Evolutionary conservation across 2,888 invertebrate species (phyloP).

Genomic region (Lycaena phlaeas): DNA sequence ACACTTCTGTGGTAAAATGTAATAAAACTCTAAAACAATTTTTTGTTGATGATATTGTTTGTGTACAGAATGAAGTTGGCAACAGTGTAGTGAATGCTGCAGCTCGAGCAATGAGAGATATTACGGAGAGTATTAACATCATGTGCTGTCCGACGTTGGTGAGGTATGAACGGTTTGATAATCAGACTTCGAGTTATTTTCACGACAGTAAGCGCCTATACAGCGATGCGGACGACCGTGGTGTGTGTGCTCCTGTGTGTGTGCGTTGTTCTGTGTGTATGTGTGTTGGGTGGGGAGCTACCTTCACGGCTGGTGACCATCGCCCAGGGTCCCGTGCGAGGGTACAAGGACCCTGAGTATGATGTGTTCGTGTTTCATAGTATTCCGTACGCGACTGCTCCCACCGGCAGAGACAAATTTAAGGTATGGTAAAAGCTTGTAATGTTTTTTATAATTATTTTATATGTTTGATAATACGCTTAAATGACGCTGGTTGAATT

Average conservation of each 20-base stretch:
- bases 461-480: neutral
- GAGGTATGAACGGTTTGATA: too few species aligned
- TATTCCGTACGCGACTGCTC: neutral
- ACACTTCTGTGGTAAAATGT: too few species aligned
- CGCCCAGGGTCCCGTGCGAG: conserved; percentile 28
- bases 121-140: too few species aligned
- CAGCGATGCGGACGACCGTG: neutral
- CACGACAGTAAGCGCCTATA: too few species aligned
- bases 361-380: neutral
- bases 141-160: too few species aligned
- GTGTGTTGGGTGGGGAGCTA: conserved; percentile 4
- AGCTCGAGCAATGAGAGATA: too few species aligned
- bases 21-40: too few species aligned
- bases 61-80: too few species aligned
- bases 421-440: neutral
- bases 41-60: too few species aligned
- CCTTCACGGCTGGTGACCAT: conserved; percentile 23
- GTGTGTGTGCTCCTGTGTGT: neutral
- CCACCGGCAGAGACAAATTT: neutral
- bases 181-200: too few species aligned
- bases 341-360: neutral
- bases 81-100: too few species aligned
- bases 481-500: too few species aligned
- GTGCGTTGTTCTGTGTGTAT: neutral
- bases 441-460: neutral